Conservation (phyloP, 1,140 invertebrate genomes). For the Nylanderia fulva region DNA sequence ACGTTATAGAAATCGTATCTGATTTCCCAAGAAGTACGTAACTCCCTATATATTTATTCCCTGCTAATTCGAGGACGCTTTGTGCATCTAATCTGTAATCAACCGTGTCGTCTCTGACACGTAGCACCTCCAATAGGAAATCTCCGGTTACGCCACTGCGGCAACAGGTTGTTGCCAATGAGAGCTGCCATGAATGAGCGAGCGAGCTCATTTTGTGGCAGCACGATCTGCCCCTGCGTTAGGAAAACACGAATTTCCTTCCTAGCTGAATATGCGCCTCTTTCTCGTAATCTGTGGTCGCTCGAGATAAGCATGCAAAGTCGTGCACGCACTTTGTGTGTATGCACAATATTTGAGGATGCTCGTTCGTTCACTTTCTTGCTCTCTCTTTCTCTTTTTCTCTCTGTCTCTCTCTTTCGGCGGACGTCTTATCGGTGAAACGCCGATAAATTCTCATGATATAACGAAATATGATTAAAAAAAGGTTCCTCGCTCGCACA, state of each 20-base stretch:
- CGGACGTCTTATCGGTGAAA: constrained; percentile 14
- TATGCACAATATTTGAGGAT: neutral
- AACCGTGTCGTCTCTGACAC: constrained; percentile 6
- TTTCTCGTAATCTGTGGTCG: neutral
- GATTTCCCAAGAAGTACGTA: neutral
- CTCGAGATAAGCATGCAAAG: constrained; percentile 32
- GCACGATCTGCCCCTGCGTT: constrained; percentile 36
- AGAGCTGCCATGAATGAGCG: constrained; percentile 70
- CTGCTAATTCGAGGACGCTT: neutral
- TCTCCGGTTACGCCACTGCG: constrained; percentile 67
- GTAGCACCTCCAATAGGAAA: constrained; percentile 32
- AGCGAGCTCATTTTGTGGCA: constrained; percentile 62
- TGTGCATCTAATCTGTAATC: constrained; percentile 1
- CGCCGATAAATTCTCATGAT: constrained; percentile 19
- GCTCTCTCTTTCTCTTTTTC: neutral
- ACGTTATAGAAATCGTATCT: neutral
- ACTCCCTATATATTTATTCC: neutral
- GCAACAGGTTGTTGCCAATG: constrained; percentile 75
- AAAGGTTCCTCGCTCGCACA: neutral
- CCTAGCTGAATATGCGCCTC: neutral
- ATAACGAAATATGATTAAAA: neutral
- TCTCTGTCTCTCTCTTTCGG: neutral
- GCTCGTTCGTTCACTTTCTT: no score
- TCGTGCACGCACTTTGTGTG: neutral
- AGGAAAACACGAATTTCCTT: constrained; percentile 40